Percentiles rank a stretch among this genome's conserved stretches.
These are phyloP conservation scores for Tanytarsus gracilentus DNA, from an alignment of 2,888 invertebrate genomes.

Conservation along the genomic window DNA sequence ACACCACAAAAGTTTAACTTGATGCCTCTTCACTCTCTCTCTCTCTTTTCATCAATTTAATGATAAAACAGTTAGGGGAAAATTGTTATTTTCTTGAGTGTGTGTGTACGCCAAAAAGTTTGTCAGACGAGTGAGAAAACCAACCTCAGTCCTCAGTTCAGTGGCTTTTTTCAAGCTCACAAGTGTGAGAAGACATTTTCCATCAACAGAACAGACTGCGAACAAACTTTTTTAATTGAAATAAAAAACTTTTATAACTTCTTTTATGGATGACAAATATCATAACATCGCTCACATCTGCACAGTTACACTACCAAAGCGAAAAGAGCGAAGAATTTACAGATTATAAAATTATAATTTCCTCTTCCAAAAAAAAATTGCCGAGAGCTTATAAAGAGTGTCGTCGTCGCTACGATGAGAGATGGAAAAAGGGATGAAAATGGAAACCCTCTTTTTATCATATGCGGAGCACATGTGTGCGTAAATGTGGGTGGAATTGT, in stretches of 20 bases:
- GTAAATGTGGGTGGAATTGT: too few relatives aligned
- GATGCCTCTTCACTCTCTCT: too few relatives aligned
- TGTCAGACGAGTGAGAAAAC: background rate
- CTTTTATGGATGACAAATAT: constrained; percentile 12
- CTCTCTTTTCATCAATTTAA: constrained; percentile 7
- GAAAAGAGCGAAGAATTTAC: background rate
- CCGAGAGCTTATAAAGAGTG: too few relatives aligned
- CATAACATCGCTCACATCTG: constrained; percentile 13
- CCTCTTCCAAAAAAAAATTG: too few relatives aligned
- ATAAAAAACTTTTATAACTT: constrained; percentile 7
- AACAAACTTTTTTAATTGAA: constrained; percentile 13
- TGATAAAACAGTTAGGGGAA: constrained; percentile 1
- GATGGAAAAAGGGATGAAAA: too few relatives aligned
- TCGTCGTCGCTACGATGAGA: too few relatives aligned
- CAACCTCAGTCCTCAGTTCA: too few relatives aligned
- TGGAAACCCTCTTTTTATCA: too few relatives aligned
- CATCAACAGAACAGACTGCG: too few relatives aligned
- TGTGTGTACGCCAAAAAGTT: background rate
- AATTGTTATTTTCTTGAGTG: background rate
- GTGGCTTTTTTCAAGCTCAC: constrained; percentile 2
- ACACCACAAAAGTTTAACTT: constrained; percentile 11
- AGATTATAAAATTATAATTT: constrained; percentile 15
- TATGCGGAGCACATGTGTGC: too few relatives aligned
- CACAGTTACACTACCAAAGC: background rate
- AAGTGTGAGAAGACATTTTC: too few relatives aligned